Evolutionary conservation across 2,113 vertebrate genomes (phyloP).

Genomic region (Stegastes partitus): DNA sequence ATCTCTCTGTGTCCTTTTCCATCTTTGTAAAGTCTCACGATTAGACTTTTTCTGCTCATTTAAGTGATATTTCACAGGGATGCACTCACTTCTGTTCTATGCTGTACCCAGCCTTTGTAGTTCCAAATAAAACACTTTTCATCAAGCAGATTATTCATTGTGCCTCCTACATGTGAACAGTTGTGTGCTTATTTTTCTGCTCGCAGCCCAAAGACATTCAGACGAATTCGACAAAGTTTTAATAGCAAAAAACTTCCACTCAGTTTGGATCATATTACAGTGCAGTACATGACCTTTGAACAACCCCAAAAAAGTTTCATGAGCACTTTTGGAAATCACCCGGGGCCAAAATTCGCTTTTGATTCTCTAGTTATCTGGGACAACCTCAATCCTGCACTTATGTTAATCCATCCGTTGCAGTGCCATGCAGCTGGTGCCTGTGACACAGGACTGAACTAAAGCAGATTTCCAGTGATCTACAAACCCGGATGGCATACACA

Average conservation of each 20-base stretch:
- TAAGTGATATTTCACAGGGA: too few relatives aligned
- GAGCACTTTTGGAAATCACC: slow-evolving; percentile 45
- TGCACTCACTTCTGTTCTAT: too few relatives aligned
- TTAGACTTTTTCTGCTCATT: too few relatives aligned
- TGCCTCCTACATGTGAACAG: not conserved
- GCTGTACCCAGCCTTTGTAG: too few relatives aligned
- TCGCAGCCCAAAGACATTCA: slow-evolving; percentile 10
- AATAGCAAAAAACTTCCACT: not conserved
- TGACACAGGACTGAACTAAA: slow-evolving; percentile 66
- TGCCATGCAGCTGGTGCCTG: slow-evolving; percentile 60
- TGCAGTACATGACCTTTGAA: slow-evolving; percentile 22
- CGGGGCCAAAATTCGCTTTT: slow-evolving; percentile 47
- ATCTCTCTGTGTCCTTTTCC: too few relatives aligned
- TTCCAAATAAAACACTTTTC: too few relatives aligned
- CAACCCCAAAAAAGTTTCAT: slow-evolving; percentile 46
- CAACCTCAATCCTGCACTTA: slow-evolving; percentile 76
- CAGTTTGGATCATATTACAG: slow-evolving; percentile 8
- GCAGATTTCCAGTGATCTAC: slow-evolving; percentile 76
- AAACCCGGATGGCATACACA: slow-evolving; percentile 68
- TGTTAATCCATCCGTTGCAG: slow-evolving; percentile 70
- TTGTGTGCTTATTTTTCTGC: slow-evolving; percentile 2
- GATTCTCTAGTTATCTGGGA: slow-evolving; percentile 71
- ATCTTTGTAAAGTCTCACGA: too few relatives aligned
- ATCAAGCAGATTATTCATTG: not conserved
- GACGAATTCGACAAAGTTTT: not conserved